Evolutionary conservation across 2,113 vertebrate species (phyloP).

Genomic region (Pampusana beccarii): DNA sequence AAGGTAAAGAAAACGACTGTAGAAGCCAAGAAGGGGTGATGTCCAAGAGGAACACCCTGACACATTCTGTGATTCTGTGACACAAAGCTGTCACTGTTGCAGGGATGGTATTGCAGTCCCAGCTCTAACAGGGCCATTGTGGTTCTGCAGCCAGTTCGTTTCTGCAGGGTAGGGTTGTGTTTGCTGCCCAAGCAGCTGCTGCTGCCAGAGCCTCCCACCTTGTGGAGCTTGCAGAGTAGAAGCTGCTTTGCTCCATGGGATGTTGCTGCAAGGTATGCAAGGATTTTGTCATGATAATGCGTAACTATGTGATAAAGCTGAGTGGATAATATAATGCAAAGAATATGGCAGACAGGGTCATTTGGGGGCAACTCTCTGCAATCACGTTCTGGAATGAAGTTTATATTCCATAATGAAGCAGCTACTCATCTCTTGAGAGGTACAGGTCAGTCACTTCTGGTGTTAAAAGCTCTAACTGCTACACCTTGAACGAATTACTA

Average conservation of each 20-base stretch:
- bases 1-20: not conserved
- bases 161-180: not conserved
- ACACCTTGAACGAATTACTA: not conserved
- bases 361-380: not conserved
- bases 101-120: not conserved
- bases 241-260: not conserved
- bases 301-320: not conserved
- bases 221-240: not conserved
- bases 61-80: no score
- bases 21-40: not conserved
- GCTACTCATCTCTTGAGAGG: not conserved
- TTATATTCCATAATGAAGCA: not conserved
- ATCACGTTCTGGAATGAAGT: not conserved
- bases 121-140: not conserved
- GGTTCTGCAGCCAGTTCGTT: not conserved
- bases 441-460: not conserved
- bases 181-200: not conserved
- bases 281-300: not conserved
- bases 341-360: not conserved
- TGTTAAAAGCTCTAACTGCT: not conserved
- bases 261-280: not conserved
- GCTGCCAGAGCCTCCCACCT: not conserved
- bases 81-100: not conserved
- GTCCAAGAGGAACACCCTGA: not conserved
- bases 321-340: not conserved